Evolutionary conservation across 2,797 vertebrate species (phyloP).

Genomic region (Cirrhinus molitorella): DNA sequence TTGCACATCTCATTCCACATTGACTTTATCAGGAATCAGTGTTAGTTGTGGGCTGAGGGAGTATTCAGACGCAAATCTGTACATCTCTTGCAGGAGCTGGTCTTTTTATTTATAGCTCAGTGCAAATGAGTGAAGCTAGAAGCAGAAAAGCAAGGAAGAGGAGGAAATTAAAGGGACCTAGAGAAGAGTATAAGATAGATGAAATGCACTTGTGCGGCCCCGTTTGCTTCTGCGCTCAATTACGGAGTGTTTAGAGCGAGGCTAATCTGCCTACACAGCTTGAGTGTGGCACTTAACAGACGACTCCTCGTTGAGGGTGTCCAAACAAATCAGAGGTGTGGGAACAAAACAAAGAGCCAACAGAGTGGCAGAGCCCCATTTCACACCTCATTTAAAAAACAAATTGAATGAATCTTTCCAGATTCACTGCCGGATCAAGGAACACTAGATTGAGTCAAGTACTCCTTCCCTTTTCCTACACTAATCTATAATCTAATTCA

Average conservation of each 20-base stretch:
- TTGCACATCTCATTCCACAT: background rate
- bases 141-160: background rate
- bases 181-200: conserved; percentile 14
- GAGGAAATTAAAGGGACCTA: conserved; percentile 1
- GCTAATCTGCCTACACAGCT: conserved; percentile 31
- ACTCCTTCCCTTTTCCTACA: conserved; percentile 30
- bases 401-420: conserved; percentile 79
- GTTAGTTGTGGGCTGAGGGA: background rate
- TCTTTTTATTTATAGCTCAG: background rate
- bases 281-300: conserved; percentile 50
- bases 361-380: conserved; percentile 59
- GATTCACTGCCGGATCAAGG: conserved; percentile 63
- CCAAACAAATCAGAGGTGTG: conserved; percentile 52
- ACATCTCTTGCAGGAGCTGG: background rate
- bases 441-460: conserved; percentile 73
- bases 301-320: conserved; percentile 40
- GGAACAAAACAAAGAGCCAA: conserved; percentile 44
- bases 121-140: background rate
- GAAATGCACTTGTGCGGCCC: conserved; percentile 16
- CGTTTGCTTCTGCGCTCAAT: conserved; percentile 38
- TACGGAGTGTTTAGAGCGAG: conserved; percentile 44
- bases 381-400: conserved; percentile 82
- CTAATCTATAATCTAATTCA: conserved; percentile 45
- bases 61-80: background rate
- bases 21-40: background rate